Percentiles rank a stretch among this genome's conserved stretches.
Conservation (phyloP, 1,140 invertebrate genomes). For the Drosophila repleta region DNA sequence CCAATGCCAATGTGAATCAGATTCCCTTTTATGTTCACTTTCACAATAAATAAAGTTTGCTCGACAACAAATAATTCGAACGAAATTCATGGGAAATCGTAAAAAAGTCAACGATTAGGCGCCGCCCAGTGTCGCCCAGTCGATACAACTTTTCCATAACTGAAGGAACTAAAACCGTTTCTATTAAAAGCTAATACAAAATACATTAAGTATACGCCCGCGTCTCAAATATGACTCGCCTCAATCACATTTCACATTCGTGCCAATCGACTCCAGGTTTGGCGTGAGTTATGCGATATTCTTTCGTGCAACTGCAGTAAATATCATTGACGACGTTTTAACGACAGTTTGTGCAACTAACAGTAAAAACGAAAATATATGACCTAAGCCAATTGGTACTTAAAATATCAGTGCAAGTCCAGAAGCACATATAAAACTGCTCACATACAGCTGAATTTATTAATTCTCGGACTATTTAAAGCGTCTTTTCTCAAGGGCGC, state of each 20-base stretch:
- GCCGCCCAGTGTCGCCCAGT: neutral
- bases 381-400: neutral
- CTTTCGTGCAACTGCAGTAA: neutral
- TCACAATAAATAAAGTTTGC: slow-evolving; percentile 37
- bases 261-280: slow-evolving; percentile 15
- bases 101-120: slow-evolving; percentile 18
- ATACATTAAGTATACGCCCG: slow-evolving; percentile 49
- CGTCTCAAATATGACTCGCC: slow-evolving; percentile 12
- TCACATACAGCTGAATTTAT: neutral
- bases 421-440: slow-evolving; percentile 2
- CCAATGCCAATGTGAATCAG: slow-evolving; percentile 15
- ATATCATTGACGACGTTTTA: slow-evolving; percentile 4
- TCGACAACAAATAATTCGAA: slow-evolving; percentile 25
- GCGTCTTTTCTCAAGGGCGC: neutral
- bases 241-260: slow-evolving; percentile 2
- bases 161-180: slow-evolving; percentile 46
- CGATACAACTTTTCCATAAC: slow-evolving; percentile 21
- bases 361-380: slow-evolving; percentile 5
- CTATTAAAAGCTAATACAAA: slow-evolving; percentile 27
- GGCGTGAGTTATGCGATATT: neutral
- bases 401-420: slow-evolving; percentile 13
- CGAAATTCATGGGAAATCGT: slow-evolving; percentile 25
- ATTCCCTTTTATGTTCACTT: slow-evolving; percentile 48
- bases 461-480: neutral
- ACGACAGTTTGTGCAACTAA: slow-evolving; percentile 1